Evolutionary conservation across 2,113 vertebrate species (phyloP).

Genomic region (Astur gentilis): DNA sequence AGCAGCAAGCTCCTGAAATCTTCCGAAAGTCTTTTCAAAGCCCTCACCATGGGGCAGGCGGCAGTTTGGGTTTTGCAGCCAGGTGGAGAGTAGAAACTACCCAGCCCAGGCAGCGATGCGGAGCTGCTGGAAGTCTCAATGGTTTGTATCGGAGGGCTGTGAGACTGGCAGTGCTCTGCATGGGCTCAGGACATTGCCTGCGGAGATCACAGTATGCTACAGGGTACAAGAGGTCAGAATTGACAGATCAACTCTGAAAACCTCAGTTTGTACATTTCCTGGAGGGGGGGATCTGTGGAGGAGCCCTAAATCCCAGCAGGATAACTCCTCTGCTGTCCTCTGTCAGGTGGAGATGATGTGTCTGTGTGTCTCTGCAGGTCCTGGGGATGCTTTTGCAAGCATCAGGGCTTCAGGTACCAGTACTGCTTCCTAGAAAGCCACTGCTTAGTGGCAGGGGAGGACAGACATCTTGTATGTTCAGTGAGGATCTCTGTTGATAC

Average conservation of each 20-base stretch:
- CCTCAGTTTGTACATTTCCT: background rate
- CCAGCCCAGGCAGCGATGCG: background rate
- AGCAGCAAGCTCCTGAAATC: background rate
- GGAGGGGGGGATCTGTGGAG: no score
- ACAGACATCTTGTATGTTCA: background rate
- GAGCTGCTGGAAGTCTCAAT: background rate
- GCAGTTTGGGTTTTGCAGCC: background rate
- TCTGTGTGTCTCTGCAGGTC: background rate
- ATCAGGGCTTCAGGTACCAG: background rate
- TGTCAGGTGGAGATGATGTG: background rate
- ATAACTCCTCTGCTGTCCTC: background rate
- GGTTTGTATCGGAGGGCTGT: background rate
- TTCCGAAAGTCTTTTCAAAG: background rate
- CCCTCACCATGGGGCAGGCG: background rate
- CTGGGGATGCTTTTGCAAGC: background rate
- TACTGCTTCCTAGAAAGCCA: background rate
- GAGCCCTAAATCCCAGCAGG: background rate
- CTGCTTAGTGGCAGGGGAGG: background rate
- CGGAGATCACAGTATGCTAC: background rate
- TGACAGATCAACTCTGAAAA: background rate
- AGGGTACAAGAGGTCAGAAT: background rate
- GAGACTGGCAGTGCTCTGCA: background rate
- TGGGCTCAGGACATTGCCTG: background rate
- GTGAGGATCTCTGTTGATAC: background rate
- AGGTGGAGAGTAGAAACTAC: background rate